Percentiles rank a stretch among this genome's conserved stretches.
Conservation (phyloP, 2,113 vertebrate species). For the Otocyon megalotis region DNA sequence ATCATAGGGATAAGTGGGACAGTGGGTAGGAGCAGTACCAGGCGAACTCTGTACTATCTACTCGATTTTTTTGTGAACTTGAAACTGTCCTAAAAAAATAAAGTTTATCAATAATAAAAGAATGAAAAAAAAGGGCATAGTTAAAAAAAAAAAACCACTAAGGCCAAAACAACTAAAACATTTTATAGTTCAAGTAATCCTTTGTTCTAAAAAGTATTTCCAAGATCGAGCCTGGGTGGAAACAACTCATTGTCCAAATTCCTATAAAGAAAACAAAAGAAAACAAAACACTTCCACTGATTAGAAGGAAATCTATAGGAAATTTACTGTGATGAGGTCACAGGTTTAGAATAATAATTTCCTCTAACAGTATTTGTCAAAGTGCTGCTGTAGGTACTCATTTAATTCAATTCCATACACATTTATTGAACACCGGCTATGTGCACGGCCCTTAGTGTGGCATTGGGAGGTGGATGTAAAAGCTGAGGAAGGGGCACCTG, state of each 20-base stretch:
- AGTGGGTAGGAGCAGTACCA: too few species aligned
- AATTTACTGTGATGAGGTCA: constrained; percentile 67
- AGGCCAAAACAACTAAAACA: constrained; percentile 10
- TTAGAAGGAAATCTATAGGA: constrained; percentile 61
- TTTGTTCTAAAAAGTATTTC: constrained; percentile 57
- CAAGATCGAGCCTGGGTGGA: neutral
- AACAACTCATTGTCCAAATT: constrained; percentile 61
- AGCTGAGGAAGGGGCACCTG: neutral
- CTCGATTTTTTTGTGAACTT: constrained; percentile 7
- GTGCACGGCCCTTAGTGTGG: constrained; percentile 12
- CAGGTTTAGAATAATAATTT: constrained; percentile 69
- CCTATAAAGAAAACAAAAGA: constrained; percentile 29
- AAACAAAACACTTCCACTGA: constrained; percentile 56
- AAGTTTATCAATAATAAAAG: neutral
- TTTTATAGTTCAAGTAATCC: neutral
- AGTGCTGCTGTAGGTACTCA: constrained; percentile 60
- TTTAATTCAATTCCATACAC: constrained; percentile 57
- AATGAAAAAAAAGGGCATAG: neutral
- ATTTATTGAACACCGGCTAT: constrained; percentile 49
- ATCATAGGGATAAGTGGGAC: neutral
- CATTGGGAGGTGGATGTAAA: neutral
- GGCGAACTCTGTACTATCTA: neutral
- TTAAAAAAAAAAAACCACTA: neutral
- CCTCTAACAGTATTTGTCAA: constrained; percentile 69
- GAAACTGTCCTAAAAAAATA: neutral